Conservation (phyloP, 2,797 vertebrate species). For the Hippoglossus hippoglossus region DNA sequence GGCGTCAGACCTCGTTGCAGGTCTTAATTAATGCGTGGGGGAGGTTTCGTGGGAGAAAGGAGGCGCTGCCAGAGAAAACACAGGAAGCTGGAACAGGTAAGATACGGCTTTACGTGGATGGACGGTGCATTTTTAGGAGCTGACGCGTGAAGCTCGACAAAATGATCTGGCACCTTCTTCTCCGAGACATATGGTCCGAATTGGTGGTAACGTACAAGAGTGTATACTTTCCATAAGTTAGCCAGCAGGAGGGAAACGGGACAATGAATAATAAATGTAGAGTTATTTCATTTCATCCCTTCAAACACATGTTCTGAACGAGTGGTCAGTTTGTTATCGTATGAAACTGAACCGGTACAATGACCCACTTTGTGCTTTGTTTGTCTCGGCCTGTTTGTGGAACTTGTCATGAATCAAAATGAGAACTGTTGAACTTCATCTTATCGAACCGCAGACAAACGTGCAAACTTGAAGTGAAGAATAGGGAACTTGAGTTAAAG, state of each 20-base stretch:
- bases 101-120: constrained; percentile 22
- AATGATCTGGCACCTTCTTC: background rate
- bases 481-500: background rate
- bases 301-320: background rate
- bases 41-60: constrained; percentile 31
- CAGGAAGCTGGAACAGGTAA: constrained; percentile 46
- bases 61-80: constrained; percentile 48
- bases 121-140: constrained; percentile 34
- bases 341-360: background rate
- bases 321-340: background rate
- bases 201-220: background rate
- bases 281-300: background rate
- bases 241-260: background rate
- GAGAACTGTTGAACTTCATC: background rate
- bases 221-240: background rate
- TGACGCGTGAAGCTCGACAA: constrained; percentile 17
- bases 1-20: constrained; percentile 38
- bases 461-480: background rate
- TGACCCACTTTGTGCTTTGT: background rate
- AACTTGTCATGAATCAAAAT: background rate
- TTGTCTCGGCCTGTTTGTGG: background rate
- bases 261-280: too few relatives aligned
- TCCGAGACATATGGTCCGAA: background rate
- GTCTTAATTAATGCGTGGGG: constrained; percentile 53
- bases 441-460: background rate